Evolutionary conservation across 2,888 invertebrate genomes (phyloP), one percentile per base, ranked within the genome.

Genomic region (Periphyllus acericola): DNA sequence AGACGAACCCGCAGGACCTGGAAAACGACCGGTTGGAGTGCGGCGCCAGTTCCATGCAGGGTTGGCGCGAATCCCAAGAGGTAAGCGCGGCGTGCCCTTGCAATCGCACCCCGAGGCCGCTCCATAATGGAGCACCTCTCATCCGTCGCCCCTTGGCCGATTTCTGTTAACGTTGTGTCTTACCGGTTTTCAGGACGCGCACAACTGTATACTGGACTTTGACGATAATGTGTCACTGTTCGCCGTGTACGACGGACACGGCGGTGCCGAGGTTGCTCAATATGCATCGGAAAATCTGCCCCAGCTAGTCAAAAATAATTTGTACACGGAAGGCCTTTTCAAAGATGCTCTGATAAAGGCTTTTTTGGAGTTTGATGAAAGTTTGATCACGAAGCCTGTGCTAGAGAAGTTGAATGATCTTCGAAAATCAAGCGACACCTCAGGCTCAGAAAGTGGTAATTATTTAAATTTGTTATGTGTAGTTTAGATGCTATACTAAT

Each of bases 211-310:
- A 90, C 93, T 97, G 89, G 94, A 96, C 89, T 98, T 95, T 92
- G 98, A 98, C 91, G 92, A 93, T 66, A 94, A 95, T 91, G 95
- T 96, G 85, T 95, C 97, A 21, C 93, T 98, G 83, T 99, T 99
- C 93, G 99, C 98, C 82, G 99, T 99, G 0, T 99, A 98, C 92
- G 99, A 99, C 93, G 99, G 99, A 0, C 99, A 99, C 92, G 99
- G 99, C 71, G 99, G 99, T 84, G 95, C 96, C 36, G 99, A 99
- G 92, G 99, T 99, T 46, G 98, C 99, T 0, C 94, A 95, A 89
- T 99, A 98, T 92, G 96, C 96, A 91, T 94, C 97, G 17, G 93
- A 94, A 91, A 94, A 97, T 91, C 93, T 98, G 86, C 99, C 98
- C 0, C 93, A 95, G 52, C 97, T 94, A 91, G 94, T 99, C 11